phyloP scores from a whole-genome alignment of 2,888 invertebrate genomes.

The Pseudoips prasinana region DNA sequence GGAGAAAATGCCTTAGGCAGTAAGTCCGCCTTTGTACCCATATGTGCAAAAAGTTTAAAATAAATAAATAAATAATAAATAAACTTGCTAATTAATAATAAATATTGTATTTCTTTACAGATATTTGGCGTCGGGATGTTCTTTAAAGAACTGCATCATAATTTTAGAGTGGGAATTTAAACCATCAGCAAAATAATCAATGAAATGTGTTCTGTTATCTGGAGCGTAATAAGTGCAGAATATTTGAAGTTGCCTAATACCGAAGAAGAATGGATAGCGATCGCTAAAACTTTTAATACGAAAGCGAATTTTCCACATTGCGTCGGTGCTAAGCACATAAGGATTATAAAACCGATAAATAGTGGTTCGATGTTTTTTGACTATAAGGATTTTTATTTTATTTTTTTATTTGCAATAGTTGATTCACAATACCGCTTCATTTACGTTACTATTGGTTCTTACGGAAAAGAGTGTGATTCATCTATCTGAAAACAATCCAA shows the following conservation, averaged over 20 bases:
- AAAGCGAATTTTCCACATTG: slow-evolving; percentile 32
- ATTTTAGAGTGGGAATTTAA: slow-evolving; percentile 9
- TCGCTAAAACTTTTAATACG: slow-evolving; percentile 22
- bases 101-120: slow-evolving; percentile 8
- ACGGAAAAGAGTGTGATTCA: too few species aligned
- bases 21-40: too few species aligned
- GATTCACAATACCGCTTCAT: slow-evolving; percentile 19
- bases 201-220: slow-evolving; percentile 21
- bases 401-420: slow-evolving; percentile 24
- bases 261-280: slow-evolving; percentile 11
- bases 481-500: slow-evolving; percentile 6
- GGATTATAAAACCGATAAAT: slow-evolving; percentile 12
- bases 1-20: too few species aligned
- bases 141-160: slow-evolving; percentile 15
- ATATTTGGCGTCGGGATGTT: too few species aligned
- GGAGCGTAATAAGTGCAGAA: slow-evolving; percentile 15
- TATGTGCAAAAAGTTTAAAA: too few species aligned
- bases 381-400: slow-evolving; percentile 26
- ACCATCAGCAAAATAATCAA: slow-evolving; percentile 12
- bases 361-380: slow-evolving; percentile 27
- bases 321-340: slow-evolving; percentile 20
- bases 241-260: slow-evolving; percentile 12
- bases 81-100: too few species aligned
- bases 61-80: too few species aligned
- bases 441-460: slow-evolving; percentile 22